Base-by-base conservation (phyloP, 2,888 invertebrate genomes). In the Drosophila falleni region DNA sequence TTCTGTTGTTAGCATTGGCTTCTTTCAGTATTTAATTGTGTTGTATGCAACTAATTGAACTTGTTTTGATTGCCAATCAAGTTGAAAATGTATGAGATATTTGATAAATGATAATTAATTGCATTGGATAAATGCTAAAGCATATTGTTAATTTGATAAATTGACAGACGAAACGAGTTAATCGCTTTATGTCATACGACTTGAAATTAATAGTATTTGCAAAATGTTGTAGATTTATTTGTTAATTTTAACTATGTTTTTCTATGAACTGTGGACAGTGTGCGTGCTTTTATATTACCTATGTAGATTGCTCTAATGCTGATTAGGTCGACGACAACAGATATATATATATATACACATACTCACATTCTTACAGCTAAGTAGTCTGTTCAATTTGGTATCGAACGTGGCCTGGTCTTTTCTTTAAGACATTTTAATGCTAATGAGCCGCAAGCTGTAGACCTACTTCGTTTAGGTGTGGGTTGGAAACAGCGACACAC, bases 401-500 rank as follows among this genome's bases (percentile, higher is more conserved):
- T 84, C 88, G 89, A 89, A 86, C 82, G 86, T 85, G 89, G 87
- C 81, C 70, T 51, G 74, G 55, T 77, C 83, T 84, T 86, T 87
- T 82, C 84, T 88, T 77, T 74, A 87, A 89, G 89, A 83, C 87
- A 89, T 89, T 89, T 90, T 88, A 87, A 88, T 88, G 88, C 89
- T 88, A 88, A 88, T 88, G 88, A 88, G 90, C 81, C 78, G 71
- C 79, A 89, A 90, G 77, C 72, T 75, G 88, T 70, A 76, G 79
- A 79, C 77, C 89, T 74, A 84, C 87, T 81, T 80, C 55, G 49
- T 2, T 60, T 71, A 71, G 71, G 85, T 89, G 81, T 83, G 74
- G 80, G 85, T 58, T 71, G 82, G 82, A 71, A 60, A 37, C 37
- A 85, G 83, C 83, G 80, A 64, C 78, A 73, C 69, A 78, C 66